These are phyloP conservation scores for Smithornis capensis DNA, from an alignment of 2,113 vertebrate genomes.

Conservation along the genomic window DNA sequence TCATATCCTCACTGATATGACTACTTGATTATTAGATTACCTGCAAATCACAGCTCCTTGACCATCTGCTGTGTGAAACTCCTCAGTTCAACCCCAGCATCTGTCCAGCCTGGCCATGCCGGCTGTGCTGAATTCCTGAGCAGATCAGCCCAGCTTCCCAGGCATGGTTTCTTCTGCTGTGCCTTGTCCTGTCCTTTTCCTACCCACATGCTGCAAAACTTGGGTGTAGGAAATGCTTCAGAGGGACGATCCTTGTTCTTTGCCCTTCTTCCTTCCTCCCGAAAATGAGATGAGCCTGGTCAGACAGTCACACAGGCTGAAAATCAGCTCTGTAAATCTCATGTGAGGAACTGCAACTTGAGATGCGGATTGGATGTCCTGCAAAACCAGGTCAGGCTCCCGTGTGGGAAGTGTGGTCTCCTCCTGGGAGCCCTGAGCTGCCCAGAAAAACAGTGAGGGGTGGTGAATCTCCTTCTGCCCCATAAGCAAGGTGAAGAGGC, in stretches of 20 bases:
- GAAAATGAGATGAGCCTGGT: not conserved
- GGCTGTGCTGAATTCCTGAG: not conserved
- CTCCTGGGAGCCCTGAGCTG: not conserved
- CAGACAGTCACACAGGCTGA: not conserved
- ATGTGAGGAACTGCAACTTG: not conserved
- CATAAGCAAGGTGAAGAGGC: not conserved
- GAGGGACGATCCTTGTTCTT: fast-evolving
- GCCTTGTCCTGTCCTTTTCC: not conserved
- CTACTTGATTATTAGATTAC: slow-evolving; percentile 50
- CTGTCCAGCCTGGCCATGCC: not conserved
- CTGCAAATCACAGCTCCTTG: slow-evolving; percentile 46
- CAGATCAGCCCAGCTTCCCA: not conserved
- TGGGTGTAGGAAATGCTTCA: fast-evolving
- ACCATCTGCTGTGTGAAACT: slow-evolving; percentile 35
- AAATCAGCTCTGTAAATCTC: not conserved
- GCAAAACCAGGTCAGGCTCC: not conserved
- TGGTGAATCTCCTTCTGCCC: not conserved
- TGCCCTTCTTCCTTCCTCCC: not conserved
- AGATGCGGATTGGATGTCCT: not conserved
- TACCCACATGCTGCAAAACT: not conserved
- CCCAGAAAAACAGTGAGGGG: not conserved
- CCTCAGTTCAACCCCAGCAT: not conserved
- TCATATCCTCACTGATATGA: not conserved
- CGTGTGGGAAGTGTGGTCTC: not conserved
- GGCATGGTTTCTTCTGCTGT: not conserved